phyloP scores from a whole-genome alignment of 30 jellyfish, hydroid and myxozoan species.

The Chironex yamaguchii region DNA sequence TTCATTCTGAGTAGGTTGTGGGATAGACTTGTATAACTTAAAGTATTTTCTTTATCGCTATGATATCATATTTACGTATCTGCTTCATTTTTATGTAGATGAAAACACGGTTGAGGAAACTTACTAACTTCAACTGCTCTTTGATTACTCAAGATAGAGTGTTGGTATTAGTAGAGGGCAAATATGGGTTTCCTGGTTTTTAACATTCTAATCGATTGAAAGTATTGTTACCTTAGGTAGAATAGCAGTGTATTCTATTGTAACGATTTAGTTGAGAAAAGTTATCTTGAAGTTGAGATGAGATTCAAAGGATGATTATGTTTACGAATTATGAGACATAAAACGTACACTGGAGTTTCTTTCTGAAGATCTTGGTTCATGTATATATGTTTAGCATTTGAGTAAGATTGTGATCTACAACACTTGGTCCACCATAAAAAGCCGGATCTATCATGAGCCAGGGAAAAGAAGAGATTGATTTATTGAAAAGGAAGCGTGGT shows the following conservation, averaged over 20 bases:
- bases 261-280: too few relatives aligned
- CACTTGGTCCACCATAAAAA: not conserved
- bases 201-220: not conserved
- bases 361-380: not conserved
- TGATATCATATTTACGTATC: too few relatives aligned
- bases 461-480: too few relatives aligned
- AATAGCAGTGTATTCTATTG: not conserved
- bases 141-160: not conserved
- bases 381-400: not conserved
- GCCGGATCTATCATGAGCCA: too few relatives aligned
- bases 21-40: too few relatives aligned
- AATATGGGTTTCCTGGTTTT: not conserved
- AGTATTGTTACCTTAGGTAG: not conserved
- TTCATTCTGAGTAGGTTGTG: too few relatives aligned
- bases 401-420: not conserved
- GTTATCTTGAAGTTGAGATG: too few relatives aligned
- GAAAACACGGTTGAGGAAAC: too few relatives aligned
- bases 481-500: too few relatives aligned
- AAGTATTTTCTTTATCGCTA: too few relatives aligned
- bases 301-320: not conserved
- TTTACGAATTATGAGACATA: not conserved
- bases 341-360: not conserved
- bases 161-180: not conserved
- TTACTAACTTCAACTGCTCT: not conserved
- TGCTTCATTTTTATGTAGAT: too few relatives aligned